A percentile compares a stretch with the other conserved stretches of the same genome.
These are phyloP conservation scores for Euura saliciscinereae DNA, from an alignment of 1,140 invertebrate genomes.

Conservation along the genomic window DNA sequence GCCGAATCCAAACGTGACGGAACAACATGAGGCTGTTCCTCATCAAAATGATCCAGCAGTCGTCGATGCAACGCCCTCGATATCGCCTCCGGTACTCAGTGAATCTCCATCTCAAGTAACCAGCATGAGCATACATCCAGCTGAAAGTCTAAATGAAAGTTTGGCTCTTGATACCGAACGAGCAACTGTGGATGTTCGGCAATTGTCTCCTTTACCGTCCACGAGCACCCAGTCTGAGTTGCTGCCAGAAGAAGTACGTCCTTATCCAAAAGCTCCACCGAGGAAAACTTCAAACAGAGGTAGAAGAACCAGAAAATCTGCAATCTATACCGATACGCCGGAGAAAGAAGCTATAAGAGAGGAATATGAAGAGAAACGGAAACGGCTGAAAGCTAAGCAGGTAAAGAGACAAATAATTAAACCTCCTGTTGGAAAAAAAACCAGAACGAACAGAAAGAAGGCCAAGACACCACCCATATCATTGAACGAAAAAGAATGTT, in stretches of 20 bases:
- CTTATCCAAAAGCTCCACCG: too few relatives aligned
- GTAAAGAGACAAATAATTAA: not conserved
- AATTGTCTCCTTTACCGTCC: too few relatives aligned
- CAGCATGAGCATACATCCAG: too few relatives aligned
- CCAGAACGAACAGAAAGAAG: not conserved
- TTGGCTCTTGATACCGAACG: too few relatives aligned
- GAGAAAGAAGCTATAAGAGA: not conserved
- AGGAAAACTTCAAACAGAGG: too few relatives aligned
- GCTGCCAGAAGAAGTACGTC: too few relatives aligned
- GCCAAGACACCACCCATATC: not conserved
- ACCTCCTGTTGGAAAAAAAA: not conserved
- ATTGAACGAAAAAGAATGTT: not conserved
- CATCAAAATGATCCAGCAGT: not conserved
- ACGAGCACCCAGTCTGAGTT: too few relatives aligned
- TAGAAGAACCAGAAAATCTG: too few relatives aligned
- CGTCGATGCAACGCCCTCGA: not conserved
- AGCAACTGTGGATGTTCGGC: too few relatives aligned
- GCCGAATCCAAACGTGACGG: conserved; percentile 30
- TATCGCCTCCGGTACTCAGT: not conserved
- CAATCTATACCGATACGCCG: not conserved
- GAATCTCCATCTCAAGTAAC: not conserved
- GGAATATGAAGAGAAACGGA: not conserved
- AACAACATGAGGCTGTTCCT: not conserved
- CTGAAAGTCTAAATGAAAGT: too few relatives aligned
- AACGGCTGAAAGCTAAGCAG: not conserved